Percentiles rank a stretch among this genome's conserved stretches.
Evolutionary conservation across 2,888 invertebrate genomes (phyloP).

Genomic region (Yponomeuta sedellus): DNA sequence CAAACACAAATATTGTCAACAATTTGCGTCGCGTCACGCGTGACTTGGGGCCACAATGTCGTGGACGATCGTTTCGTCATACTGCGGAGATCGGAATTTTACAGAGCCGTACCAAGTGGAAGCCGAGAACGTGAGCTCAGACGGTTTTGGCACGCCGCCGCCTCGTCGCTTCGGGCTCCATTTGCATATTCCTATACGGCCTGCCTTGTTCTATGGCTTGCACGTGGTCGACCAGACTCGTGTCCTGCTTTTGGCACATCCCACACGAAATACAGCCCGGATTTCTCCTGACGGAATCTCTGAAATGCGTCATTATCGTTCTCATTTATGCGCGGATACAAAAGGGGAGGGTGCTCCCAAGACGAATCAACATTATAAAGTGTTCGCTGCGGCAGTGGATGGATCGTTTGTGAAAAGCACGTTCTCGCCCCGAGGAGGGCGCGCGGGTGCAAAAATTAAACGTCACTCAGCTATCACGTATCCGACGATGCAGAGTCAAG

Average conservation of each 20-base stretch:
- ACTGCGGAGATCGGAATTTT: conserved; percentile 40
- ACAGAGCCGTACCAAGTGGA: not conserved
- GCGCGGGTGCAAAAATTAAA: conserved; percentile 53
- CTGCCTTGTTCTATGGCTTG: conserved; percentile 37
- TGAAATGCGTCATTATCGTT: not conserved
- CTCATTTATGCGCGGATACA: not conserved
- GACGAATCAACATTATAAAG: conserved; percentile 6
- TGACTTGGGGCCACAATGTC: conserved; percentile 11
- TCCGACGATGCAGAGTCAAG: conserved; percentile 48
- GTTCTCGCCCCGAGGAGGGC: conserved; percentile 23
- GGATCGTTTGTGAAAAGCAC: conserved; percentile 26
- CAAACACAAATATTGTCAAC: conserved; percentile 6
- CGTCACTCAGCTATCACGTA: conserved; percentile 58
- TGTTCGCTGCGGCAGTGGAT: conserved; percentile 16
- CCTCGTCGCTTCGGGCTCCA: conserved; percentile 31
- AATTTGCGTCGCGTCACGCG: conserved; percentile 9
- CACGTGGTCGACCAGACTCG: conserved; percentile 38
- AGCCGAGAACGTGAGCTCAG: conserved; percentile 36
- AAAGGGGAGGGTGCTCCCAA: not conserved
- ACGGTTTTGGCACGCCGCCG: conserved; percentile 44
- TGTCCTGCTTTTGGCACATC: not conserved
- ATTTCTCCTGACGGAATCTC: not conserved
- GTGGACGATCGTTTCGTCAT: conserved; percentile 33
- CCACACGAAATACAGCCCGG: not conserved
- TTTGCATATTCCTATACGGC: conserved; percentile 57